Evolutionary conservation across 30 jellyfish, hydroid and myxozoan genomes (phyloP), one percentile per base, ranked within the genome.

Genomic region (Aurelia sp.): DNA sequence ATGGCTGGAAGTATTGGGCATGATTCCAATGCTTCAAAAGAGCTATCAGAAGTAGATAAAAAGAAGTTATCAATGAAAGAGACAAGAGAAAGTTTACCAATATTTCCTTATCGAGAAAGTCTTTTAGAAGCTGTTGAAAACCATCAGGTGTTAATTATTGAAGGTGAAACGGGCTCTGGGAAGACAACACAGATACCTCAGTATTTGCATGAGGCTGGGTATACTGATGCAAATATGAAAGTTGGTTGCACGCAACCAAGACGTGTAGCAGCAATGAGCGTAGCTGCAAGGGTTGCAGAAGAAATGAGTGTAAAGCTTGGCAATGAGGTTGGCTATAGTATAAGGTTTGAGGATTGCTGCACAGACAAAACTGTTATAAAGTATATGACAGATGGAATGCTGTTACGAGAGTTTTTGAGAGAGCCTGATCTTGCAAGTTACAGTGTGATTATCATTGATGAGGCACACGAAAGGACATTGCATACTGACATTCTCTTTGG

Each of bases 211-310:
- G 99, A 96, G 80, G 98, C 96, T 20, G 99, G 99, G 18, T 96
- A 74, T 52, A 96, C 99, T 3, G 91, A 91, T 62, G 97, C 88
- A 3, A 94, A 96, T 35, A 87, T 78, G 96, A 96, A 91, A 74
- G 68, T 96, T 73, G 99, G 98, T 0, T 96, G 99, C 76, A 96
- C 99, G 3, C 99, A 96, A 66, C 99, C 99, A 23, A 86, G 99
- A 18, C 96, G 99, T 40, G 99, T 96, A 44, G 99, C 99, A 11
- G 99, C 99, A 0, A 96, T 96, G 99, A 91, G 98, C 73, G 99
- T 96, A 10, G 99, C 99, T 53, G 99, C 99, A 20, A 87, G 99
- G 11, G 99, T 96, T n/a, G 97, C 98, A 11, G 98, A 96, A 31
- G 99, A 96, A 79, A 88, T 96, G 97, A 76, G 79, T 62, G 93